Evolutionary conservation across 2,888 invertebrate genomes (phyloP).

Genomic region (Lasioglossum villosulum): DNA sequence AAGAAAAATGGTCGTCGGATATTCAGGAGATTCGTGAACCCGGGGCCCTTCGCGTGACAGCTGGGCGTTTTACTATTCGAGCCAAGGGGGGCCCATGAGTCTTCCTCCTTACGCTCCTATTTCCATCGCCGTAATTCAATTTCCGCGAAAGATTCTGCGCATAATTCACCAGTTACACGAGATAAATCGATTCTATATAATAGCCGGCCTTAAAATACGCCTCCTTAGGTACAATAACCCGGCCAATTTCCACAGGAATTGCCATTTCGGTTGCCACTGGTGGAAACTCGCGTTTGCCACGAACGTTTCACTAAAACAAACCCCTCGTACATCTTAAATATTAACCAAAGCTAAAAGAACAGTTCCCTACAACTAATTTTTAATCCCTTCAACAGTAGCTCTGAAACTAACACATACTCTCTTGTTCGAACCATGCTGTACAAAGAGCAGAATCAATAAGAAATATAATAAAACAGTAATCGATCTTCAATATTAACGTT

Average conservation of each 20-base stretch:
- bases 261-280: neutral
- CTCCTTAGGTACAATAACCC: conserved; percentile 14
- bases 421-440: too few relatives aligned
- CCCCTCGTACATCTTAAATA: neutral
- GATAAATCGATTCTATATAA: conserved; percentile 17
- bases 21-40: conserved; percentile 1
- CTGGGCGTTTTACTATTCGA: conserved; percentile 2
- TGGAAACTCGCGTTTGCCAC: neutral
- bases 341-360: too few relatives aligned
- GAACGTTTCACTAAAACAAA: neutral
- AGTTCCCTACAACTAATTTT: too few relatives aligned
- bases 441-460: too few relatives aligned
- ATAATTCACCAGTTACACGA: conserved; percentile 13
- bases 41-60: conserved; percentile 5
- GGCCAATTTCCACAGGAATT: conserved; percentile 15
- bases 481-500: too few relatives aligned
- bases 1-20: conserved; percentile 1
- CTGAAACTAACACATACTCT: too few relatives aligned
- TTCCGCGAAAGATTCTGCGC: conserved; percentile 10
- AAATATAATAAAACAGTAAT: too few relatives aligned
- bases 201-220: conserved; percentile 4
- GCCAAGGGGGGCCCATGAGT: conserved; percentile 21
- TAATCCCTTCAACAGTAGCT: too few relatives aligned
- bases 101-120: conserved; percentile 2
- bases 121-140: conserved; percentile 25